A percentile compares a stretch with the other conserved stretches of the same genome.
Conservation (phyloP, 2,797 vertebrate species). For the Cossypha caffra region DNA sequence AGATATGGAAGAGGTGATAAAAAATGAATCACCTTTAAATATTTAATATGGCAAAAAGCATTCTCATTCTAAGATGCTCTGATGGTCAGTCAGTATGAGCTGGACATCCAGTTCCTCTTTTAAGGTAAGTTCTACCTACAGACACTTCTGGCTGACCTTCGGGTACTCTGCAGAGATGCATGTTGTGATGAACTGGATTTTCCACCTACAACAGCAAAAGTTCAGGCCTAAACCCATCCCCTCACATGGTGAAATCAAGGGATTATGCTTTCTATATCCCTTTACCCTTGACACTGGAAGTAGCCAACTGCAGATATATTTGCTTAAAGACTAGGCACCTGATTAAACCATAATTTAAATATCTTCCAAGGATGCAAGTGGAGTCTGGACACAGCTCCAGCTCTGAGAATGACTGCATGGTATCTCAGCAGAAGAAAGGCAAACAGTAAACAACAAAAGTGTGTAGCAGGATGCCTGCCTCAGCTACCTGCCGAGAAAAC, state of each 20-base stretch:
- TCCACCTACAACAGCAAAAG: background rate
- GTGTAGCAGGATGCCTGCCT: background rate
- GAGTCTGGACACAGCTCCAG: background rate
- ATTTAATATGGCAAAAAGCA: background rate
- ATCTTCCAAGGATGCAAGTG: background rate
- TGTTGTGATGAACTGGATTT: background rate
- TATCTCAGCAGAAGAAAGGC: background rate
- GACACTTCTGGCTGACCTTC: background rate
- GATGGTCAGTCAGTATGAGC: rapidly evolving
- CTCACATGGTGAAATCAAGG: background rate
- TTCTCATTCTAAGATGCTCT: background rate
- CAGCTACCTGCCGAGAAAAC: background rate
- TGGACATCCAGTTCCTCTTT: background rate
- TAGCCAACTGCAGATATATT: background rate
- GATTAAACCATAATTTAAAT: background rate
- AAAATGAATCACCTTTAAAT: background rate
- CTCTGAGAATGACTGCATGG: background rate
- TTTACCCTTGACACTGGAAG: background rate
- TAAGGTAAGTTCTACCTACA: background rate
- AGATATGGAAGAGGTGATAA: background rate
- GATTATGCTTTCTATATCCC: rapidly evolving
- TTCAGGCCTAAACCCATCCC: background rate
- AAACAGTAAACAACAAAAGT: background rate
- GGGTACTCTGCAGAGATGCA: background rate
- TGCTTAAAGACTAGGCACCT: background rate